Evolutionary conservation across 2,888 invertebrate species (phyloP).

Genomic region (Lamellibrachia satsuma): DNA sequence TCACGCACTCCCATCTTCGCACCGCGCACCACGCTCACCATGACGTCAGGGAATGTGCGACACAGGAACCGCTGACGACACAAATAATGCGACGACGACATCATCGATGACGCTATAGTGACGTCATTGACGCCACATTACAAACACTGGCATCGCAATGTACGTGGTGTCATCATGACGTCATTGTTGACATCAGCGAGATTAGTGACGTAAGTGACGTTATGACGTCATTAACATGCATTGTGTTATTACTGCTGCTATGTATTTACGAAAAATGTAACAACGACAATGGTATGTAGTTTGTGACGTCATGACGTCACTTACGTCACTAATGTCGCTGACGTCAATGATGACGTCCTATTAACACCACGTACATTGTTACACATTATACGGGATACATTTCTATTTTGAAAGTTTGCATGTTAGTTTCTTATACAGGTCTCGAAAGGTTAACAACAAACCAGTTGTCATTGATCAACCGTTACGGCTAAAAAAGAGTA

Average conservation of each 20-base stretch:
- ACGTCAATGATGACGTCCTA: not conserved
- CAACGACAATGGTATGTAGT: no score
- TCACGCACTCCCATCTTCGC: slow-evolving; percentile 63
- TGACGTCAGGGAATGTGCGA: slow-evolving; percentile 57
- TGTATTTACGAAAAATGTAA: no score
- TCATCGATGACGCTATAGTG: not conserved
- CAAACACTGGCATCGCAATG: not conserved
- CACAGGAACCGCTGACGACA: slow-evolving; percentile 5
- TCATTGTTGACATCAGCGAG: not conserved
- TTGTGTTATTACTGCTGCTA: no score
- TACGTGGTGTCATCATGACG: not conserved
- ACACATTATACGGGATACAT: no score
- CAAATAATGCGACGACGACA: not conserved
- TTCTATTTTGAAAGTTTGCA: no score
- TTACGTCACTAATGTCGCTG: not conserved
- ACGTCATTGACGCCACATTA: not conserved
- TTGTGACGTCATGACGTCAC: not conserved
- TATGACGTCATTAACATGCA: not conserved
- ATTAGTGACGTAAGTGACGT: not conserved
- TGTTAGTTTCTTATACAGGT: no score
- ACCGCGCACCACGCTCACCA: slow-evolving; percentile 63
- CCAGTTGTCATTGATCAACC: no score
- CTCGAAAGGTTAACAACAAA: no score
- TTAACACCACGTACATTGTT: not conserved
- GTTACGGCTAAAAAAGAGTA: no score